Percentiles rank a stretch among this genome's conserved stretches.
Evolutionary conservation across 1,140 invertebrate species (phyloP).

Genomic region (Myzus persicae): DNA sequence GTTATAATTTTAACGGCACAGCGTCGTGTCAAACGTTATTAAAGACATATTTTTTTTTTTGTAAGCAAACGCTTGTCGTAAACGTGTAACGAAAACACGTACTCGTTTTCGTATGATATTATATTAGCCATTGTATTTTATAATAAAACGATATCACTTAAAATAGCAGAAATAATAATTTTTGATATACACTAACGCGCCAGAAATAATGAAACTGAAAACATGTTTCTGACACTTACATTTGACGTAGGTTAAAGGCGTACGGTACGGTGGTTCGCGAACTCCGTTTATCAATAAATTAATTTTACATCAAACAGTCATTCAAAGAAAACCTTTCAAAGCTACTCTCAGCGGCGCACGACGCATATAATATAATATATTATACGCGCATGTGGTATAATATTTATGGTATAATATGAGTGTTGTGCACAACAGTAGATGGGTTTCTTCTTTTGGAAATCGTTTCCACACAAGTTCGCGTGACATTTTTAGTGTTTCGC

Average conservation of each 20-base stretch:
- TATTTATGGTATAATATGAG: not conserved
- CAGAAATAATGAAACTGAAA: conserved; percentile 30
- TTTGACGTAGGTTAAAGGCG: conserved; percentile 30
- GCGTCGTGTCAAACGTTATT: not conserved
- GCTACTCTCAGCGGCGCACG: not conserved
- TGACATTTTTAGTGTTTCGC: not conserved
- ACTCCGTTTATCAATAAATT: conserved; percentile 16
- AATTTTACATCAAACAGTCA: conserved; percentile 30
- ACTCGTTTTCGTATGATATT: not conserved
- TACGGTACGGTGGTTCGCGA: not conserved
- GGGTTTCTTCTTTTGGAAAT: not conserved
- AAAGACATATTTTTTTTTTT: not conserved
- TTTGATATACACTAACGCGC: not conserved
- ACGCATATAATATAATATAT: not conserved
- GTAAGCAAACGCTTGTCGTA: not conserved
- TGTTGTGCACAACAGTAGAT: not conserved
- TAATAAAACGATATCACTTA: not conserved
- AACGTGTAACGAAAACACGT: not conserved
- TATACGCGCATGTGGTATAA: not conserved
- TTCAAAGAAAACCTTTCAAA: conserved; percentile 31
- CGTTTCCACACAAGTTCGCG: not conserved
- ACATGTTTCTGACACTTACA: conserved; percentile 9
- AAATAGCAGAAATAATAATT: conserved; percentile 4
- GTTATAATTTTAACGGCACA: not conserved
- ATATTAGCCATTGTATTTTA: not conserved